phyloP scores from a whole-genome alignment of 2,888 invertebrate species.

The Sicus ferrugineus region DNA sequence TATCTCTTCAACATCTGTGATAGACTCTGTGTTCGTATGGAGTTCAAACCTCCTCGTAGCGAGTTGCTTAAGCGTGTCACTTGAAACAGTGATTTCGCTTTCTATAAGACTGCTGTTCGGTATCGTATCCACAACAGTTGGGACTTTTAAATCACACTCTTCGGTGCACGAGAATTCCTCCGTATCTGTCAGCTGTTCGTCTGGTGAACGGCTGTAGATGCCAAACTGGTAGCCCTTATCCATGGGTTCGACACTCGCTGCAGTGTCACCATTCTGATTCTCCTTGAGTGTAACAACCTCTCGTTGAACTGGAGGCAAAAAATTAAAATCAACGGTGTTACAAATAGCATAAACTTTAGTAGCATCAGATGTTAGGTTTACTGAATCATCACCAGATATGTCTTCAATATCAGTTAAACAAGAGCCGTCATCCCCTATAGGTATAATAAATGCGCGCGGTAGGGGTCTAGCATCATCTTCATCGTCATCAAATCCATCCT shows the following conservation, averaged over 20 bases:
- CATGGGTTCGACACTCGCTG: conserved; percentile 65
- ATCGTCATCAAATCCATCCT: conserved; percentile 54
- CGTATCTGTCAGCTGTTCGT: conserved; percentile 63
- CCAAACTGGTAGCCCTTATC: conserved; percentile 60
- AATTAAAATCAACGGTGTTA: conserved; percentile 39
- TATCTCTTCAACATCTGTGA: conserved; percentile 67
- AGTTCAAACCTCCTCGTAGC: conserved; percentile 54
- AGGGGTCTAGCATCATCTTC: conserved; percentile 58
- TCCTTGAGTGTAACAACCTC: conserved; percentile 65
- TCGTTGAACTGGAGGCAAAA: conserved; percentile 64
- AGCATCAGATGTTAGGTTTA: conserved; percentile 25
- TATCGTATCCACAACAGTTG: conserved; percentile 41
- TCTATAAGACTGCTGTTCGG: conserved; percentile 46
- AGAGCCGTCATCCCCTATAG: conserved; percentile 54
- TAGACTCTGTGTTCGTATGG: conserved; percentile 57
- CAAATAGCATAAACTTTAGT: conserved; percentile 26
- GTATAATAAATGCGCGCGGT: conserved; percentile 55
- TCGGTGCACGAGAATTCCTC: conserved; percentile 60
- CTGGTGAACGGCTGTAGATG: conserved; percentile 56
- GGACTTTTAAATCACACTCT: conserved; percentile 45
- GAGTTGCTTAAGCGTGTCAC: conserved; percentile 54
- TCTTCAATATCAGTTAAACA: conserved; percentile 63
- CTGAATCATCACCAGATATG: conserved; percentile 47
- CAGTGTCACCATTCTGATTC: conserved; percentile 63
- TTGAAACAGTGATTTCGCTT: conserved; percentile 54